A percentile compares a stretch with the other conserved stretches of the same genome.
Conservation (phyloP, 2,113 vertebrate species). For the Prochilodus magdalenae region DNA sequence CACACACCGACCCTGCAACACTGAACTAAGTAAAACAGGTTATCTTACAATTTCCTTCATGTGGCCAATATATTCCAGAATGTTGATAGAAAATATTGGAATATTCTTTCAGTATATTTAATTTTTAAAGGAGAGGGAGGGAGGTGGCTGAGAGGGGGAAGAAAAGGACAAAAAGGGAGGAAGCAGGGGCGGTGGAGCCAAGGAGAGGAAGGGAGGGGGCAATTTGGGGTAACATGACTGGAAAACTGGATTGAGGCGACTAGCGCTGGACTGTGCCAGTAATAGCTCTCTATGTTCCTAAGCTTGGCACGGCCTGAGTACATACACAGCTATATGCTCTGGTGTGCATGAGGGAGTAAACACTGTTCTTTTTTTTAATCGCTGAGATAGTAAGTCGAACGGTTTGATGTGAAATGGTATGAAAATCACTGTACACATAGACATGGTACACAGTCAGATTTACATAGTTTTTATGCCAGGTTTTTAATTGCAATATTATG, state of each 20-base stretch:
- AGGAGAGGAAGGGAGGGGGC: conserved; percentile 4
- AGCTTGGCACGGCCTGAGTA: neutral
- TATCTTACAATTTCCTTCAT: neutral
- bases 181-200: neutral
- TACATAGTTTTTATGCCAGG: too few species aligned
- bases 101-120: too few species aligned
- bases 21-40: neutral
- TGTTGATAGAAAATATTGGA: neutral
- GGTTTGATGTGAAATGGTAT: too few species aligned
- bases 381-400: too few species aligned
- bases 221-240: conserved; percentile 18
- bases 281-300: conserved; percentile 21
- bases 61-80: neutral
- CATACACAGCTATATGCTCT: conserved; percentile 13
- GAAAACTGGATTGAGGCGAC: conserved; percentile 42
- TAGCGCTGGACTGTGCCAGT: conserved; percentile 42
- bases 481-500: too few species aligned
- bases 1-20: neutral
- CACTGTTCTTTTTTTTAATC: too few species aligned
- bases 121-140: neutral
- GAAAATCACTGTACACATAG: too few species aligned
- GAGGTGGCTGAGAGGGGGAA: neutral
- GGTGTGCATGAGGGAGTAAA: conserved; percentile 10
- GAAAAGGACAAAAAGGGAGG: neutral
- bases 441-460: too few species aligned